A percentile compares a stretch with the other conserved stretches of the same genome.
Evolutionary conservation across 2,797 vertebrate species (phyloP).

Genomic region (Chiroxiphia lanceolata): DNA sequence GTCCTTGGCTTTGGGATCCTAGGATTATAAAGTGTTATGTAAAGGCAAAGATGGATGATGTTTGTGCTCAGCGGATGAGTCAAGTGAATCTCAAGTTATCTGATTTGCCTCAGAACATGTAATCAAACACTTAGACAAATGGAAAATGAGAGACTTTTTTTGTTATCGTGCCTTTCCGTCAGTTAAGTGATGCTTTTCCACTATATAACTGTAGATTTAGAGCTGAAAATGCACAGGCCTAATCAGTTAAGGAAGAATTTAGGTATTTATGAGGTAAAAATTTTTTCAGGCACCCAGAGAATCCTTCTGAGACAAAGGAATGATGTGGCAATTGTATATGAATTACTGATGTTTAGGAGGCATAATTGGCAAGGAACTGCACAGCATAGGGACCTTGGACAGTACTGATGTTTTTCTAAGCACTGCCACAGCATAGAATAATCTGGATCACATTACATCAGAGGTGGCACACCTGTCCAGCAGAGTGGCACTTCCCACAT

Average conservation of each 20-base stretch:
- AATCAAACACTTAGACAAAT: background rate
- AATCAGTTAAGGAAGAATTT: background rate
- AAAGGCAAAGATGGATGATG: background rate
- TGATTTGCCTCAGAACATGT: background rate
- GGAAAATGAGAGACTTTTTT: background rate
- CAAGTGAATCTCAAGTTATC: background rate
- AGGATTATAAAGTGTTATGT: background rate
- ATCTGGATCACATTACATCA: background rate
- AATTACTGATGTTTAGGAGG: background rate
- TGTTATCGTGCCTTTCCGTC: background rate
- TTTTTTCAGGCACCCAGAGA: background rate
- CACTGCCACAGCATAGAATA: background rate
- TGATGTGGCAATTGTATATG: background rate
- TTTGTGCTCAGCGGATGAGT: background rate
- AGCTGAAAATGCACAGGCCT: background rate
- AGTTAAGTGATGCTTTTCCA: background rate
- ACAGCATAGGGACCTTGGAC: background rate
- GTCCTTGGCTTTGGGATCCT: background rate
- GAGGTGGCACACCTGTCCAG: background rate
- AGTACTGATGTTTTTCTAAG: background rate
- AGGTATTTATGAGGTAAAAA: background rate
- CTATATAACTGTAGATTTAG: background rate
- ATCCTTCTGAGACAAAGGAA: background rate
- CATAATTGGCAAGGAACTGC: background rate
- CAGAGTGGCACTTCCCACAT: accelerated